These are phyloP conservation scores for Petromus typicus DNA, from an alignment of 2,113 vertebrate species.

Conservation along the genomic window DNA sequence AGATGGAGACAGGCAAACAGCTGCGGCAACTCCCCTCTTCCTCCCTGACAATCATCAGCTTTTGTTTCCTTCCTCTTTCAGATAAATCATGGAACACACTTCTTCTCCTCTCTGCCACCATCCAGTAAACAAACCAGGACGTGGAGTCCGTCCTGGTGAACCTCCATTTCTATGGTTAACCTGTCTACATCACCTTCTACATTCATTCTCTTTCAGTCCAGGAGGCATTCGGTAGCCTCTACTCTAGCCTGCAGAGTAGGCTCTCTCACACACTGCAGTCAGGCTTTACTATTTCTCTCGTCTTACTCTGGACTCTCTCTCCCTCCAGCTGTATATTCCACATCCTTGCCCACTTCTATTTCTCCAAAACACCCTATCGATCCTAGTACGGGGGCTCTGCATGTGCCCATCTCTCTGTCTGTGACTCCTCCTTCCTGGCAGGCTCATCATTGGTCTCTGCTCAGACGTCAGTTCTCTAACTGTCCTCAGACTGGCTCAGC, in stretches of 20 bases:
- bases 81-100: no score
- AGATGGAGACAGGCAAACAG: background rate
- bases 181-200: background rate
- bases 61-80: background rate
- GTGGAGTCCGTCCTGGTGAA: no score
- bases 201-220: background rate
- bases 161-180: background rate
- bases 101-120: background rate
- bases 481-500: background rate
- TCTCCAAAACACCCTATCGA: background rate
- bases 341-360: background rate
- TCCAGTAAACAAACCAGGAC: background rate
- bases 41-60: background rate
- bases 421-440: background rate
- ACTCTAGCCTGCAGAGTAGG: fast-evolving
- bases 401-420: background rate
- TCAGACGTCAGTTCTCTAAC: background rate
- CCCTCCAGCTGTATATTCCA: background rate
- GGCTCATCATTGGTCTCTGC: background rate
- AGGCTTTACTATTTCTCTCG: background rate
- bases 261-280: background rate
- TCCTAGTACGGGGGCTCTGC: background rate
- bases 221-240: background rate
- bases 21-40: background rate
- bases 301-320: background rate